Evolutionary conservation across 2,797 vertebrate genomes (phyloP).

Genomic region (Coilia nasus): DNA sequence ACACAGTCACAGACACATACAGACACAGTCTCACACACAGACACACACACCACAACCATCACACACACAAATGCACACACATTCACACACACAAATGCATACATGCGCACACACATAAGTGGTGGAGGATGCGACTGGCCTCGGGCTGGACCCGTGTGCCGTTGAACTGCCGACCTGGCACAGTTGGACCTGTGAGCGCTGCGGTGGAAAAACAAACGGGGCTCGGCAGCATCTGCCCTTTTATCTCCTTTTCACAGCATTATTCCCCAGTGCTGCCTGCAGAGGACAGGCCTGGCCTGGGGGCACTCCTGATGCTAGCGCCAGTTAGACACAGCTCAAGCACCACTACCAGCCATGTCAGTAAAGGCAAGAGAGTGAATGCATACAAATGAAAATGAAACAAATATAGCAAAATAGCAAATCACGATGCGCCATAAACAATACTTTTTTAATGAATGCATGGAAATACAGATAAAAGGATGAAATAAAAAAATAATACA

Average conservation of each 20-base stretch:
- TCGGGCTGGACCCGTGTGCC: not conserved
- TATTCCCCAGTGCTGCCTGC: not conserved
- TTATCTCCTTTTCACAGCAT: constrained; percentile 2
- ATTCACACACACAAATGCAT: not conserved
- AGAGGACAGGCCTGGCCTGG: not conserved
- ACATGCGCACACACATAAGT: no score
- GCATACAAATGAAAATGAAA: not conserved
- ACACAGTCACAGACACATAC: no score
- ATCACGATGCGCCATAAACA: no score
- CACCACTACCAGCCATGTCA: not conserved
- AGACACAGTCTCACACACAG: no score
- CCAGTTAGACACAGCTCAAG: not conserved
- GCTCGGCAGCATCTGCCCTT: not conserved
- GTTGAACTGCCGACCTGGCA: not conserved
- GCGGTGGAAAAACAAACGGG: not conserved
- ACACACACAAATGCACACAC: no score
- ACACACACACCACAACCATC: no score
- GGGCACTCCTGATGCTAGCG: not conserved
- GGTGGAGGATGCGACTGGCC: not conserved
- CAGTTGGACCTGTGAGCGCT: not conserved
- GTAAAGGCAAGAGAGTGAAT: not conserved
- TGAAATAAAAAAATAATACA: not conserved
- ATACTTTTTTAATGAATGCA: not conserved
- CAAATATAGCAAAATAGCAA: no score
- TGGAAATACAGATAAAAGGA: not conserved